These are phyloP conservation scores for Trichoplusia ni DNA, from an alignment of 1,140 invertebrate species.

Conservation along the genomic window DNA sequence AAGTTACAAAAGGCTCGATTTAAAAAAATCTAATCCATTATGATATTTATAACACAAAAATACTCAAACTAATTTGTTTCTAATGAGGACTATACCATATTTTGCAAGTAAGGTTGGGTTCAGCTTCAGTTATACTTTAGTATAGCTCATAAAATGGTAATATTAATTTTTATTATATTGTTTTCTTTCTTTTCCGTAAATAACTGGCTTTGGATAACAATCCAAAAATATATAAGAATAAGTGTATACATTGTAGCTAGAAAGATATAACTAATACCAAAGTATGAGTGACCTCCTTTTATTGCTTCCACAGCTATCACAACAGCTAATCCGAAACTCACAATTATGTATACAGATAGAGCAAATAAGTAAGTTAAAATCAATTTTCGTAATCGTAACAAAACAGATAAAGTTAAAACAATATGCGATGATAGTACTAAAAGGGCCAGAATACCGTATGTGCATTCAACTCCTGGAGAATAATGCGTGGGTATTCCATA, in stretches of 20 bases:
- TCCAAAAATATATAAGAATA: slow-evolving; percentile 40
- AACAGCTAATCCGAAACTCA: slow-evolving; percentile 14
- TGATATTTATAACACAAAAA: no score
- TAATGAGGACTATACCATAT: no score
- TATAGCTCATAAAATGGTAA: slow-evolving; percentile 32
- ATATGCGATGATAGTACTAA: slow-evolving; percentile 28
- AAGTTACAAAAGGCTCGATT: no score
- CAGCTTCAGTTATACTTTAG: no score
- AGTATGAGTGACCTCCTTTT: background rate
- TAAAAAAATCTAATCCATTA: no score
- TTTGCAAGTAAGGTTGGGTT: no score
- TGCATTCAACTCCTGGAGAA: background rate
- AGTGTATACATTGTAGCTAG: slow-evolving; percentile 22
- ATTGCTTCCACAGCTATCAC: slow-evolving; percentile 25
- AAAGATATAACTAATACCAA: slow-evolving; percentile 2
- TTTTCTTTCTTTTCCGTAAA: slow-evolving; percentile 6
- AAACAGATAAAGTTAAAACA: slow-evolving; percentile 22
- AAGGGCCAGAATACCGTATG: slow-evolving; percentile 18
- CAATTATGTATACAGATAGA: slow-evolving; percentile 32
- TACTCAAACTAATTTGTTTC: no score
- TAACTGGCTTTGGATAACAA: slow-evolving; percentile 29
- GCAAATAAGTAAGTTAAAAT: slow-evolving; percentile 25
- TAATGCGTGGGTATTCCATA: background rate
- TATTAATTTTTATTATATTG: slow-evolving; percentile 36
- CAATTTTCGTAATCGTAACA: slow-evolving; percentile 19